These are phyloP conservation scores for Zhengitettix transpicula DNA, from an alignment of 2,888 invertebrate genomes.

Conservation along the genomic window DNA sequence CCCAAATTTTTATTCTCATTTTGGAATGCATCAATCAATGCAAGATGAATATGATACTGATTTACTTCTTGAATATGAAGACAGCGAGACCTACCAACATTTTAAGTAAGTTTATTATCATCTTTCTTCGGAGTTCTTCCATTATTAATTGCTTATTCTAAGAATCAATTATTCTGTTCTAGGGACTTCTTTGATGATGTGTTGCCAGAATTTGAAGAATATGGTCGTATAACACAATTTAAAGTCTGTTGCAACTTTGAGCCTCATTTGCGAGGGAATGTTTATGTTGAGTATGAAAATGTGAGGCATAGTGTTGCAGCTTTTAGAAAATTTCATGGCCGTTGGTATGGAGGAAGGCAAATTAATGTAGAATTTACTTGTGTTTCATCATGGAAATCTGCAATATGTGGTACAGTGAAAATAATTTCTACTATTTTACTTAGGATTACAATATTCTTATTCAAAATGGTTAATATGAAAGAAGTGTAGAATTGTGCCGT, in stretches of 20 bases:
- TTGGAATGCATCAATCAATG: constrained; percentile 54
- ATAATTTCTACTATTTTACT: too few relatives aligned
- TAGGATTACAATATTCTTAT: too few relatives aligned
- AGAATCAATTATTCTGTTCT: neutral
- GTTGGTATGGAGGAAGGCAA: constrained; percentile 77
- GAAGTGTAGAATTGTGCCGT: too few relatives aligned
- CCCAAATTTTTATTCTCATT: constrained; percentile 69
- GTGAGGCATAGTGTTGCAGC: constrained; percentile 54
- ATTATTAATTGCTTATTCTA: neutral
- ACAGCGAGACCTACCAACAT: constrained; percentile 57
- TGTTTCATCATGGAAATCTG: constrained; percentile 65
- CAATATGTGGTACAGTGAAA: constrained; percentile 64
- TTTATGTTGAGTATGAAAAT: constrained; percentile 62
- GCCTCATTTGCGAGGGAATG: constrained; percentile 76
- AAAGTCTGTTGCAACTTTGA: constrained; percentile 59
- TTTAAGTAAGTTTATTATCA: constrained; percentile 32
- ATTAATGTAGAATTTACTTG: constrained; percentile 65
- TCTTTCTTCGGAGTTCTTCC: neutral
- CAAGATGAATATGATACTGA: constrained; percentile 70
- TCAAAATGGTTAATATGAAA: too few relatives aligned
- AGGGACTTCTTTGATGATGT: constrained; percentile 74
- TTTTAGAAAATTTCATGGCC: constrained; percentile 56
- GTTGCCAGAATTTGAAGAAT: constrained; percentile 54
- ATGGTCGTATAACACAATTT: constrained; percentile 26
- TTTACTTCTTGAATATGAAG: constrained; percentile 66